Percentiles rank a stretch among this genome's conserved stretches.
phyloP scores from a whole-genome alignment of 2,797 vertebrate genomes.

The Perodicticus potto region DNA sequence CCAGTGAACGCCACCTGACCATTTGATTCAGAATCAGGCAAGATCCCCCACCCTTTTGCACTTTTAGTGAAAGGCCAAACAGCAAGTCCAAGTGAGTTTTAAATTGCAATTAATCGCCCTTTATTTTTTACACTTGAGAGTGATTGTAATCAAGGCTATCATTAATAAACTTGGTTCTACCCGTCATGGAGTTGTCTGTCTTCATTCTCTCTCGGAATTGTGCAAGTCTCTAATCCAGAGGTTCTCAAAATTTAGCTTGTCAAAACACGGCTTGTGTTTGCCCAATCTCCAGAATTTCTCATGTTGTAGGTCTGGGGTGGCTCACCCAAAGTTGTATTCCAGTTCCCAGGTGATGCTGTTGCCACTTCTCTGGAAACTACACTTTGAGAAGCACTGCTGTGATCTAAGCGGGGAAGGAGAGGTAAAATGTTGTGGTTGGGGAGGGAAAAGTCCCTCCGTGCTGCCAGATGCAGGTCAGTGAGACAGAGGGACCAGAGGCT shows the following conservation, averaged over 20 bases:
- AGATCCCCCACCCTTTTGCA: constrained; percentile 71
- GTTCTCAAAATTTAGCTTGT: neutral
- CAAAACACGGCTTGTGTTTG: neutral
- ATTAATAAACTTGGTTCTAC: constrained; percentile 88
- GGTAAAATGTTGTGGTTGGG: neutral
- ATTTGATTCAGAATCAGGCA: constrained; percentile 79
- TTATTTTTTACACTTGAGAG: constrained; percentile 84
- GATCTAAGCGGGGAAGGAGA: too few species aligned
- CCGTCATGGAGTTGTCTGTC: constrained; percentile 78
- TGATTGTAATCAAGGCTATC: constrained; percentile 84
- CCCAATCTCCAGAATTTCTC: neutral
- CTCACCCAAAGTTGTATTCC: neutral
- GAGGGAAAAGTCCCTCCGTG: neutral
- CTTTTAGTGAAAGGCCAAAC: constrained; percentile 80
- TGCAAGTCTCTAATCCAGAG: neutral
- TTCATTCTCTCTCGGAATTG: constrained; percentile 59
- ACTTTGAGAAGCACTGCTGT: neutral
- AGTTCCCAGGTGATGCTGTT: neutral
- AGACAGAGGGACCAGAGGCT: constrained; percentile 49
- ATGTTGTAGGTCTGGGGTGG: neutral
- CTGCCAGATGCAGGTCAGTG: neutral
- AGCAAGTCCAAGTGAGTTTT: constrained; percentile 77
- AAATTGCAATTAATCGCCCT: constrained; percentile 71
- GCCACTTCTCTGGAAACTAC: neutral
- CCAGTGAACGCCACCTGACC: constrained; percentile 73